Conservation (phyloP, 2,888 invertebrate species). For the Prenolepis imparis region DNA sequence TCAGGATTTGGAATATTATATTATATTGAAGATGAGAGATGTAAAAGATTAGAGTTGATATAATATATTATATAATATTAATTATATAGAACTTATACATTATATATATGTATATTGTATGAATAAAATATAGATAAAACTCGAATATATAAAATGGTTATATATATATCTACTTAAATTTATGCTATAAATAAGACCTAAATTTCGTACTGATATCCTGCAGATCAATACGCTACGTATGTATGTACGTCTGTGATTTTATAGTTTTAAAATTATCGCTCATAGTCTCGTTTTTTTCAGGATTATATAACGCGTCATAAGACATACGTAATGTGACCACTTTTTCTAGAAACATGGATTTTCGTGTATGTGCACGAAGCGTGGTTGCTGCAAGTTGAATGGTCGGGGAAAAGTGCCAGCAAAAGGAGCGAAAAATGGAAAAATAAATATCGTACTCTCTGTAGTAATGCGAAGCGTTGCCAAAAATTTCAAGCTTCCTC, state of each 20-base stretch:
- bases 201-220: background rate
- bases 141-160: background rate
- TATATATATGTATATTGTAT: background rate
- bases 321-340: constrained; percentile 63
- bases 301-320: constrained; percentile 55
- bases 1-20: background rate
- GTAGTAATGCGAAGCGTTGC: constrained; percentile 57
- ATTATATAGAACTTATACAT: background rate
- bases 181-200: background rate
- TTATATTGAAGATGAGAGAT: background rate
- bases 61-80: background rate
- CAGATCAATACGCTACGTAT: background rate
- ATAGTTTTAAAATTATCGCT: background rate
- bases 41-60: no score
- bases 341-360: constrained; percentile 60
- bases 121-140: background rate
- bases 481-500: constrained; percentile 72
- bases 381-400: constrained; percentile 66
- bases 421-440: constrained; percentile 65
- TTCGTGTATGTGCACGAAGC: constrained; percentile 51
- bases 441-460: constrained; percentile 64
- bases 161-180: background rate
- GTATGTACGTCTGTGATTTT: background rate
- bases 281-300: background rate
- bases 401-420: constrained; percentile 72